Percentiles rank a stretch among this genome's conserved stretches.
Evolutionary conservation across 1,140 invertebrate genomes (phyloP).

Genomic region (Nylanderia fulva): DNA sequence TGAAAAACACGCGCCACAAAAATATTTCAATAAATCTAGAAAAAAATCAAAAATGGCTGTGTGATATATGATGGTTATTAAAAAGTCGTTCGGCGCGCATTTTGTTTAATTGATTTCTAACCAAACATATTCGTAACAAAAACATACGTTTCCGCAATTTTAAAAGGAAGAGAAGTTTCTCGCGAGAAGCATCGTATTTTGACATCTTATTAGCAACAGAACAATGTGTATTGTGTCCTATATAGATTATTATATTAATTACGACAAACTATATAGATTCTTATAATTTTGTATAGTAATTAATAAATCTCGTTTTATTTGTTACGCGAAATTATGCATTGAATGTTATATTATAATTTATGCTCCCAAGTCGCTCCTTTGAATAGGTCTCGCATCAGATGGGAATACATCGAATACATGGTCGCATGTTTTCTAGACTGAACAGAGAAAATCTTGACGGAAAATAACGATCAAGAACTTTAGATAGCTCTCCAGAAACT

Average conservation of each 20-base stretch:
- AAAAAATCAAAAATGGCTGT: constrained; percentile 23
- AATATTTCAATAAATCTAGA: constrained; percentile 54
- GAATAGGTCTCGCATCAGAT: constrained; percentile 11
- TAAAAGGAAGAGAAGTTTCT: background rate
- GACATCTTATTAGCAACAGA: background rate
- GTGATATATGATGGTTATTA: constrained; percentile 49
- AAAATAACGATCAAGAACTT: constrained; percentile 53
- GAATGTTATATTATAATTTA: constrained; percentile 49
- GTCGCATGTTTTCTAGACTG: background rate
- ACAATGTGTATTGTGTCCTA: too few relatives aligned
- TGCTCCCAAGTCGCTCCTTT: background rate
- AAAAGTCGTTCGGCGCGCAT: constrained; percentile 30
- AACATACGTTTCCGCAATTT: constrained; percentile 23
- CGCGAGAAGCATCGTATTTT: background rate
- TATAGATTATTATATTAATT: constrained; percentile 39
- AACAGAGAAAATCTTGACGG: constrained; percentile 49
- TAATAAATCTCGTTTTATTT: constrained; percentile 31
- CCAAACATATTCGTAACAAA: constrained; percentile 3
- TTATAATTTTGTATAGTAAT: constrained; percentile 17
- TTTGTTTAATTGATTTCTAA: constrained; percentile 42
- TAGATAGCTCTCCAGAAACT: constrained; percentile 35
- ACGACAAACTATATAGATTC: background rate
- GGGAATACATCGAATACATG: background rate
- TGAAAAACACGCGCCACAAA: constrained; percentile 26
- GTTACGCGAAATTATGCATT: background rate